Evolutionary conservation across 2,888 invertebrate genomes (phyloP).

Genomic region (Andrena fulva): DNA sequence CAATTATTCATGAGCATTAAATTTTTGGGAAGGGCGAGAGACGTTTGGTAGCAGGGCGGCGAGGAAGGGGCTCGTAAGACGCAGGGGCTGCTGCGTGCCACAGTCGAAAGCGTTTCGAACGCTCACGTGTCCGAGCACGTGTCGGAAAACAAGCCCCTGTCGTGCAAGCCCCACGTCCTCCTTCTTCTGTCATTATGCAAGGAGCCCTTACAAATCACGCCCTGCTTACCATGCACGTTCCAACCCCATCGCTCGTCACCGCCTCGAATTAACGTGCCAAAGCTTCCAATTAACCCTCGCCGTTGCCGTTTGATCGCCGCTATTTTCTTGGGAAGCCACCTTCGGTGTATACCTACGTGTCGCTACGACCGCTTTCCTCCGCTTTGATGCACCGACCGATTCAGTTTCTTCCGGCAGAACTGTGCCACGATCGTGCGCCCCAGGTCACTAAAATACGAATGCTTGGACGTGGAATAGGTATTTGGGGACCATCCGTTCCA

Average conservation of each 20-base stretch:
- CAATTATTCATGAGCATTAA: conserved; percentile 30
- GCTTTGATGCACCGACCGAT: not conserved
- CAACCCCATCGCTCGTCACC: conserved; percentile 59
- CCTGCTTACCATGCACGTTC: conserved; percentile 72
- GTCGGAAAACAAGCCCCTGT: conserved; percentile 77
- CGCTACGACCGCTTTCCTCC: not conserved
- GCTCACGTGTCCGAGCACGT: conserved; percentile 83
- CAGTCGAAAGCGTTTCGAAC: conserved; percentile 80
- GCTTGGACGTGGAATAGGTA: too few species aligned
- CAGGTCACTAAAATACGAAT: too few species aligned
- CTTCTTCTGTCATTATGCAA: conserved; percentile 75
- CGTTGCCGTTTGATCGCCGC: conserved; percentile 47
- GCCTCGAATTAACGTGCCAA: conserved; percentile 72
- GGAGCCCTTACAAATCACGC: conserved; percentile 81
- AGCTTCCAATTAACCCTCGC: conserved; percentile 74
- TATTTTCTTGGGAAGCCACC: conserved; percentile 26
- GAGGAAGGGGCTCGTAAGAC: conserved; percentile 41
- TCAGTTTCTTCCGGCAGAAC: not conserved
- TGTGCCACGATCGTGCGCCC: not conserved
- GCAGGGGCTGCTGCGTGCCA: conserved; percentile 73
- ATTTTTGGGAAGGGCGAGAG: conserved; percentile 23
- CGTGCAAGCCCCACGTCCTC: conserved; percentile 62
- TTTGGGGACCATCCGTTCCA: too few species aligned
- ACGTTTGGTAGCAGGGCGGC: conserved; percentile 12
- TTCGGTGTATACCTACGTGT: not conserved